Percentiles rank a stretch among this genome's conserved stretches.
phyloP scores from a whole-genome alignment of 2,797 vertebrate species.

The Thalassophryne amazonica region DNA sequence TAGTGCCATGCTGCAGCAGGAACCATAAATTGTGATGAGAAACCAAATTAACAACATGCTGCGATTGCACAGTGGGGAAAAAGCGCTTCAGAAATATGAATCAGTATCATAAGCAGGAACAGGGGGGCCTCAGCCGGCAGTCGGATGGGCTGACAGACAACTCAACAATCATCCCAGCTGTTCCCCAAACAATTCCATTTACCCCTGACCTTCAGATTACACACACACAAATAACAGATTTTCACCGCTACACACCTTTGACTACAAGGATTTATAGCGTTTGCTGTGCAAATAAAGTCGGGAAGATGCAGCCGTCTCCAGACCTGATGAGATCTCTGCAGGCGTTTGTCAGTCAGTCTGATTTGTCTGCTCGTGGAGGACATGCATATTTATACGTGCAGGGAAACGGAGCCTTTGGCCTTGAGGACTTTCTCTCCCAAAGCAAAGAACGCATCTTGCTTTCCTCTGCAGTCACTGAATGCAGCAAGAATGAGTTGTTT shows the following conservation, averaged over 20 bases:
- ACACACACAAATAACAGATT: conserved; percentile 16
- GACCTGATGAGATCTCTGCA: conserved; percentile 20
- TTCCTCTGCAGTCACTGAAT: conserved; percentile 9
- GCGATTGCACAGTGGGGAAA: conserved; percentile 62
- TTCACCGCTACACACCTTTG: conserved; percentile 6
- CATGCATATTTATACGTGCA: conserved; percentile 29
- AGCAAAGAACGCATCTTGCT: conserved; percentile 29
- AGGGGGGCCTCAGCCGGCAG: conserved; percentile 44
- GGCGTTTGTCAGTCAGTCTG: conserved; percentile 16
- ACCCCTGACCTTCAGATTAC: conserved; percentile 40
- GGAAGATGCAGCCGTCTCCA: conserved; percentile 15
- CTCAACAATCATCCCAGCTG: conserved; percentile 54
- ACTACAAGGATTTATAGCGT: conserved; percentile 26
- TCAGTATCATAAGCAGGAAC: conserved; percentile 63
- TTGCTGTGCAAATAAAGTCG: conserved; percentile 19
- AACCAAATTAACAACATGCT: conserved; percentile 74
- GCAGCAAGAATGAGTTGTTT: conserved; percentile 39
- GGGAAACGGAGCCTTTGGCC: background rate
- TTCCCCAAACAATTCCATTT: conserved; percentile 53
- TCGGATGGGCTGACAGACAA: conserved; percentile 49
- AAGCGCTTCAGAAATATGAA: conserved; percentile 63
- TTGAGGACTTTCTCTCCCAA: conserved; percentile 29
- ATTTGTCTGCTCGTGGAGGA: background rate
- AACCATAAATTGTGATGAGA: conserved; percentile 65
- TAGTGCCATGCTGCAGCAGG: conserved; percentile 25